These are phyloP conservation scores for Myotis lucifugus DNA, from an alignment of 2,113 vertebrate genomes.

Conservation along the genomic window DNA sequence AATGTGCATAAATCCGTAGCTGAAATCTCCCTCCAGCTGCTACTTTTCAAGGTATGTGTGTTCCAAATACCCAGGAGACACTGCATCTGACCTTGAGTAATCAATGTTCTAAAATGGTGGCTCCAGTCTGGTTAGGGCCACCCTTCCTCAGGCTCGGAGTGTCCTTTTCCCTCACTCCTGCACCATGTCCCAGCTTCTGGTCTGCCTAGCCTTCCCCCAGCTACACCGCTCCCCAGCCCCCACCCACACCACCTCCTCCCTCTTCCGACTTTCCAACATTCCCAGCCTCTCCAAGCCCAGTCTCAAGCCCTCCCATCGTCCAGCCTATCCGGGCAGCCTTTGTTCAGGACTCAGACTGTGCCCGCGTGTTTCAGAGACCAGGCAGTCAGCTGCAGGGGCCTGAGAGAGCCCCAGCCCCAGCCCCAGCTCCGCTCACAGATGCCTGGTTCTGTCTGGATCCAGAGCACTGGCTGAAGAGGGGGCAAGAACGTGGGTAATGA, in stretches of 20 bases:
- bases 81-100: background rate
- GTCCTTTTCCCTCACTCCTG: background rate
- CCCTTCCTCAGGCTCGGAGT: background rate
- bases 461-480: background rate
- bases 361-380: background rate
- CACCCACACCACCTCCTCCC: background rate
- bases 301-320: background rate
- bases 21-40: background rate
- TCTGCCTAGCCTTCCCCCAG: background rate
- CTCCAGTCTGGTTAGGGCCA: background rate
- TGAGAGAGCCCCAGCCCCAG: too few relatives aligned
- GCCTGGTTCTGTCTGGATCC: background rate
- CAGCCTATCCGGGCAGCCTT: background rate
- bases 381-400: background rate
- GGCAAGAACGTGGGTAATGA: background rate
- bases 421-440: background rate
- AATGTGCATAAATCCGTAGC: background rate
- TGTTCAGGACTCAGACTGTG: background rate
- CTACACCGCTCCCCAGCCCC: too few relatives aligned
- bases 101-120: background rate
- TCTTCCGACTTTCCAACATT: background rate
- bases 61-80: background rate
- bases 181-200: background rate
- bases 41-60: background rate
- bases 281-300: background rate